A percentile compares a stretch with the other conserved stretches of the same genome.
phyloP scores from a whole-genome alignment of 2,888 invertebrate genomes.

The Tyria jacobaeae region DNA sequence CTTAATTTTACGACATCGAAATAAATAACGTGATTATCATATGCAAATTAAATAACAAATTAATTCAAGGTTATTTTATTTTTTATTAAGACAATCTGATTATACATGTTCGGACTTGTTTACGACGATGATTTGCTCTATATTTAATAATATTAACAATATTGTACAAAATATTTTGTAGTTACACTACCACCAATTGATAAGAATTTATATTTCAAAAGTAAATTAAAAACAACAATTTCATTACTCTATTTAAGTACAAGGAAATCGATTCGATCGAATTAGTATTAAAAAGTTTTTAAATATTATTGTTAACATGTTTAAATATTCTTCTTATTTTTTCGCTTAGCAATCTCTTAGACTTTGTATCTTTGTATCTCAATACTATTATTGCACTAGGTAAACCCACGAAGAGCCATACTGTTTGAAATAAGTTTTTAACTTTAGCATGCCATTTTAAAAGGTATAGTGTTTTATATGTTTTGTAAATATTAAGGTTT shows the following conservation, averaged over 20 bases:
- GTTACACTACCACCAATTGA: slow-evolving; percentile 40
- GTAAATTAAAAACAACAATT: slow-evolving; percentile 19
- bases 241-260: background rate
- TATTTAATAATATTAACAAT: background rate
- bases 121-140: background rate
- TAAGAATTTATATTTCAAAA: slow-evolving; percentile 18
- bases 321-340: too few species aligned
- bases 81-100: slow-evolving; percentile 1
- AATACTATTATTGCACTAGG: too few species aligned
- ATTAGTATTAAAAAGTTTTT: background rate
- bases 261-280: background rate
- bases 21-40: background rate
- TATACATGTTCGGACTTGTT: slow-evolving; percentile 1
- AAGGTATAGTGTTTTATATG: too few species aligned
- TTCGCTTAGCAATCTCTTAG: too few species aligned
- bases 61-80: background rate
- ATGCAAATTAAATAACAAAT: slow-evolving; percentile 2
- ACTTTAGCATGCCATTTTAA: too few species aligned
- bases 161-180: slow-evolving; percentile 22
- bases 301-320: background rate
- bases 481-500: too few species aligned
- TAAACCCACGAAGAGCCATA: too few species aligned
- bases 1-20: background rate
- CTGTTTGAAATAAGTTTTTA: too few species aligned
- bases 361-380: too few species aligned